A percentile compares a stretch with the other conserved stretches of the same genome.
phyloP scores from a whole-genome alignment of 1,140 invertebrate genomes.

The Portunus trituberculatus region DNA sequence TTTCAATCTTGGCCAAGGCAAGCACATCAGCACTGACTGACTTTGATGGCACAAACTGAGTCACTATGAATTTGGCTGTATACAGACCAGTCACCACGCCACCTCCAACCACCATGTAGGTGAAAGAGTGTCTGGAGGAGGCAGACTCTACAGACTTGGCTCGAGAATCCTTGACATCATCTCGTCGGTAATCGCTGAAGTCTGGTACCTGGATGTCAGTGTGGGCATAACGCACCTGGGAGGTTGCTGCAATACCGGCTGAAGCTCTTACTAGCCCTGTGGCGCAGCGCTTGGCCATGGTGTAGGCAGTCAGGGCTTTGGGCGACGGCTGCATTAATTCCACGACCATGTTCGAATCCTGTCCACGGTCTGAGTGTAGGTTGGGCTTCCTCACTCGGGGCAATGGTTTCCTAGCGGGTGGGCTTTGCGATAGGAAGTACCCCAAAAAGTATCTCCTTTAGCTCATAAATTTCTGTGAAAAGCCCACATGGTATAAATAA shows the following conservation, averaged over 20 bases:
- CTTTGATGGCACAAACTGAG: constrained; percentile 88
- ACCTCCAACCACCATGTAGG: constrained; percentile 89
- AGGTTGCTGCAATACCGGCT: constrained; percentile 48
- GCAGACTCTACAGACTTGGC: constrained; percentile 82
- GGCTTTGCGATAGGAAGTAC: too few species aligned
- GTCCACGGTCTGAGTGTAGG: too few species aligned
- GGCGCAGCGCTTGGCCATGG: constrained; percentile 58
- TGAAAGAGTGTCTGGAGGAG: constrained; percentile 86
- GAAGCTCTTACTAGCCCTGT: constrained; percentile 31
- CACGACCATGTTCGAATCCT: too few species aligned
- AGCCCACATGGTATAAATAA: too few species aligned
- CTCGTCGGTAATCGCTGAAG: constrained; percentile 89
- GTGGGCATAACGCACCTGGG: constrained; percentile 91
- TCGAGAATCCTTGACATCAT: constrained; percentile 84
- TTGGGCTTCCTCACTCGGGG: too few species aligned
- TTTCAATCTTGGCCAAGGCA: constrained; percentile 96
- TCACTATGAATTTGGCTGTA: constrained; percentile 89
- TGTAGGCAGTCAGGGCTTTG: constrained; percentile 6
- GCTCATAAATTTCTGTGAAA: too few species aligned
- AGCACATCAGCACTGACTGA: constrained; percentile 94
- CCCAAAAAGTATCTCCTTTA: too few species aligned
- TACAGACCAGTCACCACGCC: constrained; percentile 87
- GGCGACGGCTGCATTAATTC: neutral
- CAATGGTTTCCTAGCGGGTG: too few species aligned
- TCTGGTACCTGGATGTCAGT: constrained; percentile 94